Percentiles rank a stretch among this genome's conserved stretches.
These are phyloP conservation scores for Carabus problematicus DNA, from an alignment of 2,888 invertebrate species.

Conservation along the genomic window DNA sequence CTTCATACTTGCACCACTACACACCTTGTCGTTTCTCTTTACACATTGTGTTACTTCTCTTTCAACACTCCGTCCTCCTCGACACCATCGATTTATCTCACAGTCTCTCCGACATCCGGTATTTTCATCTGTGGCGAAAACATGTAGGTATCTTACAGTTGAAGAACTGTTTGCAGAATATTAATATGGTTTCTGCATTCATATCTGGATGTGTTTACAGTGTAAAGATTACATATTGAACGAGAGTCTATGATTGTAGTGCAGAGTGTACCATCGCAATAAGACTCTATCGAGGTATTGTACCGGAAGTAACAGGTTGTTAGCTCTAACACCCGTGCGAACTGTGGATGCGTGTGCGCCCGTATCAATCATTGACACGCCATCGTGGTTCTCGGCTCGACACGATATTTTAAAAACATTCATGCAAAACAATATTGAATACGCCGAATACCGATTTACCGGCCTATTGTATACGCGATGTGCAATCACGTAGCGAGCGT, in stretches of 20 bases:
- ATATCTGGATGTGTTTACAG: too few species aligned
- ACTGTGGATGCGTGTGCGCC: conserved; percentile 47
- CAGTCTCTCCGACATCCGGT: too few species aligned
- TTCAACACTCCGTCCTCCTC: conserved; percentile 1
- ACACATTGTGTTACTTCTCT: neutral
- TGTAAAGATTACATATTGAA: too few species aligned
- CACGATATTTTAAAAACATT: conserved; percentile 30
- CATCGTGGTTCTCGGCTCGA: conserved; percentile 11
- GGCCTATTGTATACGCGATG: conserved; percentile 32
- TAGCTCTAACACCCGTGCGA: conserved; percentile 47
- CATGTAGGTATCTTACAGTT: too few species aligned
- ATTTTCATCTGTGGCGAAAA: too few species aligned
- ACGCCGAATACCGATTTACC: conserved; percentile 8
- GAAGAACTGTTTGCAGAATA: too few species aligned
- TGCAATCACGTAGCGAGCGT: conserved; percentile 33
- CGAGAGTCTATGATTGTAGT: conserved; percentile 28
- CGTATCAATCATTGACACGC: conserved; percentile 47
- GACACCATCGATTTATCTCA: conserved; percentile 9
- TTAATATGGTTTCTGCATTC: too few species aligned
- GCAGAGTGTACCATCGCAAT: conserved; percentile 43
- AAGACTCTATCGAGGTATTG: conserved; percentile 47
- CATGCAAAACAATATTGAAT: conserved; percentile 38
- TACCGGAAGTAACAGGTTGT: conserved; percentile 51
- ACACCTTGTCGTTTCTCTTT: neutral
- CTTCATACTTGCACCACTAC: conserved; percentile 7